Evolutionary conservation across 2,888 invertebrate species (phyloP).

Genomic region (Patella pellucida): DNA sequence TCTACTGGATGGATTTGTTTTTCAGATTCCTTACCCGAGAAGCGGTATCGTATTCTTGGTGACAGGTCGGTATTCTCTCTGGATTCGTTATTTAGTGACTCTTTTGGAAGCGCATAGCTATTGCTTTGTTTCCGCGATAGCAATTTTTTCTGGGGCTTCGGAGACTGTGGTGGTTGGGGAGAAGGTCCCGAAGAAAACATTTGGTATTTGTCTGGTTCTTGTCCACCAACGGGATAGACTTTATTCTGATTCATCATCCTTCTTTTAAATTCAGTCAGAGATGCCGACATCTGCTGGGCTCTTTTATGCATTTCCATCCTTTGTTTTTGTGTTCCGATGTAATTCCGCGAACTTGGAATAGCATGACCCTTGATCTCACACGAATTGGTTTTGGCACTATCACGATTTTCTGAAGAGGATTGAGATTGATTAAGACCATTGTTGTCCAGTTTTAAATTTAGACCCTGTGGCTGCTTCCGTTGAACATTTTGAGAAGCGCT

Average conservation of each 20-base stretch:
- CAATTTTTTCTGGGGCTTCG: neutral
- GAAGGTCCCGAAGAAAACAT: neutral
- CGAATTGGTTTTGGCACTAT: neutral
- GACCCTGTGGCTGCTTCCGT: no score
- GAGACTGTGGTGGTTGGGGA: neutral
- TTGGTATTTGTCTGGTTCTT: neutral
- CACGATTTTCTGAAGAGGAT: neutral
- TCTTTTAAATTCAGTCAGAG: neutral
- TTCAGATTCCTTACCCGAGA: neutral
- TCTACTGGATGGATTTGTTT: neutral
- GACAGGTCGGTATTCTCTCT: neutral
- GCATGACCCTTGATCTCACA: slow-evolving; percentile 1
- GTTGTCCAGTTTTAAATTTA: no score
- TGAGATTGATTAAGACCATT: no score
- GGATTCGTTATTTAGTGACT: no score
- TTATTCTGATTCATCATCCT: neutral
- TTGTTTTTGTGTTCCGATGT: neutral
- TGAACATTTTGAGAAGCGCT: neutral
- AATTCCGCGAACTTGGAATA: neutral
- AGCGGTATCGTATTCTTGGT: neutral
- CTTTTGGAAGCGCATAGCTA: neutral
- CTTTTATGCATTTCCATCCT: neutral
- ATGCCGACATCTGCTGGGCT: neutral
- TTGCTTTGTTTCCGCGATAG: neutral
- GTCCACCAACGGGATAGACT: neutral